Evolutionary conservation across 2,888 invertebrate genomes (phyloP).

Genomic region (Portevinia maculata): DNA sequence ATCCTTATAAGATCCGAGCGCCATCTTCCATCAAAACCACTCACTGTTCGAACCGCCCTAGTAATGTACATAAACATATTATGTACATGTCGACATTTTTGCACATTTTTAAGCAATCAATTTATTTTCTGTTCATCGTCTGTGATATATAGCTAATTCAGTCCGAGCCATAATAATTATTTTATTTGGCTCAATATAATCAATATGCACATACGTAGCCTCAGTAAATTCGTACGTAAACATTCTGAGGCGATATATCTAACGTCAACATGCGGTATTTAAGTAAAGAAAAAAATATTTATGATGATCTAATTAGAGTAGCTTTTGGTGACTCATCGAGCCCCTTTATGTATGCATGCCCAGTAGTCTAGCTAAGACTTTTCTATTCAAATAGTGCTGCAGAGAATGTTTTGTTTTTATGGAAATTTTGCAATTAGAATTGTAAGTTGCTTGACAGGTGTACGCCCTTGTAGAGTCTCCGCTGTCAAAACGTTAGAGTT

Average conservation of each 20-base stretch:
- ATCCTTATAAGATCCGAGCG: no score
- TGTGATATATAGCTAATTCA: conserved; percentile 19
- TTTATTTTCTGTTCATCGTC: conserved; percentile 19
- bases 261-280: conserved; percentile 33
- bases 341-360: conserved; percentile 12
- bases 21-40: no score
- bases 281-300: background rate
- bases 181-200: conserved; percentile 22
- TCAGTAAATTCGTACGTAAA: conserved; percentile 33
- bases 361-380: conserved; percentile 1
- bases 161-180: background rate
- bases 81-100: no score
- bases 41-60: no score
- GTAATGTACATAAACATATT: no score
- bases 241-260: conserved; percentile 34
- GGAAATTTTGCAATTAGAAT: conserved; percentile 29
- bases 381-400: background rate
- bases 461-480: conserved; percentile 3
- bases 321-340: conserved; percentile 20
- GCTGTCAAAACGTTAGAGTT: conserved; percentile 22
- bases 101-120: background rate
- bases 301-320: conserved; percentile 25
- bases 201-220: conserved; percentile 6
- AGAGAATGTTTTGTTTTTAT: background rate
- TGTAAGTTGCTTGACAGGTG: conserved; percentile 10